These are phyloP conservation scores for Notodonta dromedarius DNA, from an alignment of 2,888 invertebrate genomes.

Conservation along the genomic window DNA sequence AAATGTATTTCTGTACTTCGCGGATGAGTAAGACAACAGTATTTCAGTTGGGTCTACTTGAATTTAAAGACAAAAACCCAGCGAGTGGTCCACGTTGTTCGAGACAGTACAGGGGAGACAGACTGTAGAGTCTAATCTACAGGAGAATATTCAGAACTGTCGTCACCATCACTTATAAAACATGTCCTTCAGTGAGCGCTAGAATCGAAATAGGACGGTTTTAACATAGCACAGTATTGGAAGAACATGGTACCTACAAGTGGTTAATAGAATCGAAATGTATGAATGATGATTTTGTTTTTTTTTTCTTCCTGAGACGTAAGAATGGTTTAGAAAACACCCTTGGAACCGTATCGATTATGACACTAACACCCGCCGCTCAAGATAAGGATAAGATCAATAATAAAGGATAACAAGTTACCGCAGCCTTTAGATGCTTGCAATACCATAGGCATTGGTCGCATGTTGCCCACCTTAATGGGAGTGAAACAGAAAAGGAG, in stretches of 20 bases:
- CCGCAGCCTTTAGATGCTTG: too few relatives aligned
- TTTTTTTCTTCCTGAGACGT: background rate
- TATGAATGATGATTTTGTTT: too few relatives aligned
- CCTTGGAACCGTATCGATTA: too few relatives aligned
- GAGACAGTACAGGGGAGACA: conserved; percentile 58
- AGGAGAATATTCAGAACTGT: conserved; percentile 66
- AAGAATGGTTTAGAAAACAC: background rate
- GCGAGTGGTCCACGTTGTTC: conserved; percentile 58
- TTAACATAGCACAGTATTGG: conserved; percentile 24
- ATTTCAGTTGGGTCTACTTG: too few relatives aligned
- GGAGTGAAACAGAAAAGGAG: too few relatives aligned
- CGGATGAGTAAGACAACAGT: too few relatives aligned
- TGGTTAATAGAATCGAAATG: background rate
- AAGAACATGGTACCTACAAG: background rate
- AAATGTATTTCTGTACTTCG: too few relatives aligned
- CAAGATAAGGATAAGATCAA: too few relatives aligned
- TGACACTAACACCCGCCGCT: too few relatives aligned
- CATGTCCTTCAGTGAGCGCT: conserved; percentile 79
- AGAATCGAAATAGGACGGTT: conserved; percentile 71
- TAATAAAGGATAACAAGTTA: too few relatives aligned
- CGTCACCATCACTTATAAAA: conserved; percentile 78
- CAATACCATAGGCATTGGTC: too few relatives aligned
- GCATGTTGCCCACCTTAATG: too few relatives aligned
- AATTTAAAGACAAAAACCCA: background rate
- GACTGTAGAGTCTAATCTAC: conserved; percentile 69